phyloP scores from a whole-genome alignment of 2,113 vertebrate genomes.

The Clarias batrachus region DNA sequence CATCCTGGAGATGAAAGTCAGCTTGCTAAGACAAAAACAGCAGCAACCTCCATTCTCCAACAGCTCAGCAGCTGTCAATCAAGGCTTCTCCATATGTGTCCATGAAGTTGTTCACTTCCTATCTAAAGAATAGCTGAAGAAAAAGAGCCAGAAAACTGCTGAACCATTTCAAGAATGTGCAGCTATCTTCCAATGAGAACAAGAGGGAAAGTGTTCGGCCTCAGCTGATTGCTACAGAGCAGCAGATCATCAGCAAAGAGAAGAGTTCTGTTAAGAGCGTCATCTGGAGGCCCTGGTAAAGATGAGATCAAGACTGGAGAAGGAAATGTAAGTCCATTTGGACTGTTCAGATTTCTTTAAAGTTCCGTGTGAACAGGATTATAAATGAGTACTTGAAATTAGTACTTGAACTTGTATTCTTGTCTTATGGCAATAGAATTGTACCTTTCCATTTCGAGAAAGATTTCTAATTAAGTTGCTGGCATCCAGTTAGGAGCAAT shows the following conservation, averaged over 20 bases:
- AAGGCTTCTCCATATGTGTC: conserved; percentile 56
- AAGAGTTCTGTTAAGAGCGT: conserved; percentile 44
- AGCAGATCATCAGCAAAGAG: conserved; percentile 54
- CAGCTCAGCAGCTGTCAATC: conserved; percentile 36
- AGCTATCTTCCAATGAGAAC: conserved; percentile 47
- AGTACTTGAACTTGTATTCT: too few relatives aligned
- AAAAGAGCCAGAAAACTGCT: conserved; percentile 52
- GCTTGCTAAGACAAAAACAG: conserved; percentile 45
- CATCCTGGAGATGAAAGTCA: conserved; percentile 52
- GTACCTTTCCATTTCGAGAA: too few relatives aligned
- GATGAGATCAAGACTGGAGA: background rate
- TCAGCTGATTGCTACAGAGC: conserved; percentile 37
- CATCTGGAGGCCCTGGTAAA: conserved; percentile 51
- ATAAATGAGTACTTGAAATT: background rate
- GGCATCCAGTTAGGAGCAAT: too few relatives aligned
- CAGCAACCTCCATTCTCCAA: conserved; percentile 52
- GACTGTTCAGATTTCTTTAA: background rate
- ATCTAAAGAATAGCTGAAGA: conserved; percentile 54
- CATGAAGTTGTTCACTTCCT: conserved; percentile 64
- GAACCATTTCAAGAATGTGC: conserved; percentile 54
- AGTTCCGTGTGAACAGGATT: background rate
- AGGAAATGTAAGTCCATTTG: background rate
- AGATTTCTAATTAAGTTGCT: too few relatives aligned
- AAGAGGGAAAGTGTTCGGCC: conserved; percentile 46
- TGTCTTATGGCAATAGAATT: too few relatives aligned